Percentiles rank a stretch among this genome's conserved stretches.
Evolutionary conservation across 2,113 vertebrate species (phyloP).

Genomic region (Felis catus): F.catus_Fca126_mat1.0 CM031420.1:104913501-104914000

Average conservation of each 20-base stretch:
- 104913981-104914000: not conserved
- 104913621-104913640: not conserved
- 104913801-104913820: not conserved
- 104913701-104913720: not conserved
- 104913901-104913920: not conserved
- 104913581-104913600: conserved; percentile 4
- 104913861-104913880: not conserved
- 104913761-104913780: conserved; percentile 41
- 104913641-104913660: conserved; percentile 62
- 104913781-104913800: conserved; percentile 26
- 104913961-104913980: conserved; percentile 2
- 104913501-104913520: conserved; percentile 29
- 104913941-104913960: not conserved
- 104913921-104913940: not conserved
- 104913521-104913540: not conserved
- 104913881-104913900: not conserved
- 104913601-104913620: not conserved
- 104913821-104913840: not conserved
- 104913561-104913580: not conserved
- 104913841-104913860: not conserved
- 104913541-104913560: not conserved
- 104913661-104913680: conserved; percentile 64
- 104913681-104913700: conserved; percentile 56
- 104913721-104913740: conserved; percentile 6
- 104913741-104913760: conserved; percentile 27